These are phyloP conservation scores for Trissolcus brochymenae DNA, from an alignment of 2,888 invertebrate genomes.

Conservation along the genomic window DNA sequence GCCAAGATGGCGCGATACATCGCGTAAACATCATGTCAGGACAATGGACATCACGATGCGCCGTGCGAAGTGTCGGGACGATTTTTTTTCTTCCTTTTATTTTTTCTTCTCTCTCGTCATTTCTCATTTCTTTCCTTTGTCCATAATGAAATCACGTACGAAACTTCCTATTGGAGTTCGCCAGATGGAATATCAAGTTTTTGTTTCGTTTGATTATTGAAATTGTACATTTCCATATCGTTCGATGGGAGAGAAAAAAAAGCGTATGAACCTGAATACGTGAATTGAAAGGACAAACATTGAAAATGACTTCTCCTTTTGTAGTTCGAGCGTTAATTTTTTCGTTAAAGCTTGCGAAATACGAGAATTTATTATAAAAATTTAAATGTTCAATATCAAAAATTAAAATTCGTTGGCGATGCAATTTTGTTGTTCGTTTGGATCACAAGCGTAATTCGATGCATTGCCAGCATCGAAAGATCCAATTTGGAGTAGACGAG, in stretches of 20 bases:
- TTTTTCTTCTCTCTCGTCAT: slow-evolving; percentile 24
- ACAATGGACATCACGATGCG: slow-evolving; percentile 64
- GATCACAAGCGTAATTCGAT: slow-evolving; percentile 49
- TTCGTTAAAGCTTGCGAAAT: slow-evolving; percentile 22
- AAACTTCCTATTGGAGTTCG: slow-evolving; percentile 70
- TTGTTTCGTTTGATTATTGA: slow-evolving; percentile 27
- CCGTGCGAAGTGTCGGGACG: slow-evolving; percentile 58
- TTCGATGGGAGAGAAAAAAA: no score
- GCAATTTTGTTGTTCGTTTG: slow-evolving; percentile 23
- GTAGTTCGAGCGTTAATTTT: no score
- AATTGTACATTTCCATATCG: slow-evolving; percentile 5
- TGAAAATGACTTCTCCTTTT: no score
- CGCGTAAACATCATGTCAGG: slow-evolving; percentile 63
- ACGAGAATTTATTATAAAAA: slow-evolving; percentile 21
- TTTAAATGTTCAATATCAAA: no score
- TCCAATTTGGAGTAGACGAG: slow-evolving; percentile 50
- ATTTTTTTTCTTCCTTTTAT: slow-evolving; percentile 36
- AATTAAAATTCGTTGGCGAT: no score
- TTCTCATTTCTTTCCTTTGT: slow-evolving; percentile 63
- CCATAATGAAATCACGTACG: slow-evolving; percentile 72
- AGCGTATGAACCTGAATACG: neutral
- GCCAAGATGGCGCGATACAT: slow-evolving; percentile 54
- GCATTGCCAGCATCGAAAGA: slow-evolving; percentile 51
- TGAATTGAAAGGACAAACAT: no score
- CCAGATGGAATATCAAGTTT: slow-evolving; percentile 69